Base-by-base conservation (phyloP, 2,888 invertebrate genomes). In the Cylloceria caligata region DNA sequence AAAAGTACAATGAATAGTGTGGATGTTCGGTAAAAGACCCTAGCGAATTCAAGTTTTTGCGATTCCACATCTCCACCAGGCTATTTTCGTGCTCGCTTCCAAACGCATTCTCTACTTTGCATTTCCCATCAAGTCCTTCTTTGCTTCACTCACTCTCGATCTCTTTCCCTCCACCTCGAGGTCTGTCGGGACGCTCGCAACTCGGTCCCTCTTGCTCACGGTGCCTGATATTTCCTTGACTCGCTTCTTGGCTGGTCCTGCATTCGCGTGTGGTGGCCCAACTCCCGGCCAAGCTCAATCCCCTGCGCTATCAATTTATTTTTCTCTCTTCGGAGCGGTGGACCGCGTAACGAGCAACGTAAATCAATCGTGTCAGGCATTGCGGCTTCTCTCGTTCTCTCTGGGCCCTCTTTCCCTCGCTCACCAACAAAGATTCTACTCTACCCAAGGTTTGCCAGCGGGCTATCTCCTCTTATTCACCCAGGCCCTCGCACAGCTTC, bases 291-390 rank as follows among this genome's bases (percentile, higher is more conserved):
- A 60, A 60, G 34, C 60, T 34, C 60, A 34, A 60, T 60, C 73
- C 76, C 80, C 86, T 83, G 74, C 87, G 87, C 89, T 89, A 89
- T 90, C 89, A 89, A 89, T 90, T 89, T 90, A 89, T 89, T 89
- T 90, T 89, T 88, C 88, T 89, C 87, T 90, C 88, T 87, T 87
- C 89, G 87, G 88, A 90, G 91, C 92, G 91, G 88, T 90, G 90
- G 89, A 92, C 90, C 92, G 92, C 91, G 92, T 92, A 92, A 92
- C 92, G 92, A 92, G 92, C 90, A 91, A 91, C 92, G 92, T 92
- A 92, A 92, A 92, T 92, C 92, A 92, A 92, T 92, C 92, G 90
- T 86, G 78, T 55, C 88, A 88, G 91, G 91, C 91, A 91, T 90
- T 90, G 90, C 90, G 90, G 89, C 91, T 90, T 88, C 87, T 89